These are phyloP conservation scores for Malacoctenus gilli DNA, from an alignment of 2,797 vertebrate species.

Conservation along the genomic window DNA sequence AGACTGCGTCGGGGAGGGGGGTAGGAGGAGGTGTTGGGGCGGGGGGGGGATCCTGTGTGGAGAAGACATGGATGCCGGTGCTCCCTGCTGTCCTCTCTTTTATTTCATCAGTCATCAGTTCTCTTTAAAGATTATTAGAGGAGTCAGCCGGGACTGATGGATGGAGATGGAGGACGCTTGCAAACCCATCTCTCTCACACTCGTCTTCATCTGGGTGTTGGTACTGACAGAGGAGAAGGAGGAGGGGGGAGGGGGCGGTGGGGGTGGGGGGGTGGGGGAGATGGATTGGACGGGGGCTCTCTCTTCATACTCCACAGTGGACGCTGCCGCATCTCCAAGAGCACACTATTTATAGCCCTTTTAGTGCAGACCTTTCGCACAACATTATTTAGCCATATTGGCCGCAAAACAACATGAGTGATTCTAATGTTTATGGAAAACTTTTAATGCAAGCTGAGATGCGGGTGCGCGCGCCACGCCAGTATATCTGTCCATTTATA, in stretches of 20 bases:
- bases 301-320: constrained; percentile 75
- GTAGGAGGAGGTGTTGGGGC: neutral
- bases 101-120: constrained; percentile 54
- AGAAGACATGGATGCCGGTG: constrained; percentile 29
- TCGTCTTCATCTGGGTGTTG: constrained; percentile 69
- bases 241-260: constrained; percentile 54
- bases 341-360: constrained; percentile 23
- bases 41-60: too few species aligned
- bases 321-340: constrained; percentile 56
- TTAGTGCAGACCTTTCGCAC: constrained; percentile 16
- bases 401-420: constrained; percentile 40
- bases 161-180: constrained; percentile 63
- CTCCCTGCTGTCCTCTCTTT: constrained; percentile 41
- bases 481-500: constrained; percentile 44
- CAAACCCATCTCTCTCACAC: constrained; percentile 66
- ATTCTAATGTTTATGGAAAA: constrained; percentile 41
- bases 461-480: neutral
- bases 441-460: constrained; percentile 32
- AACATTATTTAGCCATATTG: constrained; percentile 34
- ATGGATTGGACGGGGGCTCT: constrained; percentile 60
- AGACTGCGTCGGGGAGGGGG: constrained; percentile 21
- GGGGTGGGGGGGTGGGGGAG: too few species aligned
- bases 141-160: constrained; percentile 66
- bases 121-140: constrained; percentile 71
- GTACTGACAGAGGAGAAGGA: constrained; percentile 56